phyloP scores from a whole-genome alignment of 2,797 vertebrate species.

The Epinephelus coioides region DNA sequence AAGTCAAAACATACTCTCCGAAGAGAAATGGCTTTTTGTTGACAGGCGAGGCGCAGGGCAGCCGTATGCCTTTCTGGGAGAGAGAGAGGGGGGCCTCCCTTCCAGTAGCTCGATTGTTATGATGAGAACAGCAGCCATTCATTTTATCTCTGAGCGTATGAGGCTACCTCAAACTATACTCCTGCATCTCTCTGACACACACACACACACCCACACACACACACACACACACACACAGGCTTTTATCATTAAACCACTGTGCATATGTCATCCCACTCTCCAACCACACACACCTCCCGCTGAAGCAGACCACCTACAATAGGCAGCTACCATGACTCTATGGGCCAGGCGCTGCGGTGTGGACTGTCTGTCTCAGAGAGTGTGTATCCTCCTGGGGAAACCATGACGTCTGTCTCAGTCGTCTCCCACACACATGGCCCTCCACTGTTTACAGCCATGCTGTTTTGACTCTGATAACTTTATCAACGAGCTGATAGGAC shows the following conservation, averaged over 20 bases:
- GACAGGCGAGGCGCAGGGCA: slow-evolving; percentile 56
- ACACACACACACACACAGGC: slow-evolving; percentile 40
- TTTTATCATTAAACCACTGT: slow-evolving; percentile 73
- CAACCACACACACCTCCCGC: slow-evolving; percentile 73
- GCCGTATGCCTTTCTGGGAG: slow-evolving; percentile 42
- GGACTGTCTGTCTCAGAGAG: slow-evolving; percentile 61
- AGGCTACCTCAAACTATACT: slow-evolving; percentile 60
- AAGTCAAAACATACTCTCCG: slow-evolving; percentile 44
- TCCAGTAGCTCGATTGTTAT: slow-evolving; percentile 72
- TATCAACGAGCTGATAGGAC: slow-evolving; percentile 70
- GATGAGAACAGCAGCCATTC: slow-evolving; percentile 75
- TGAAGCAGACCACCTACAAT: slow-evolving; percentile 79
- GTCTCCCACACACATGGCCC: slow-evolving; percentile 56
- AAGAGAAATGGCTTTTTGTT: slow-evolving; percentile 70
- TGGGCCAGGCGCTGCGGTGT: slow-evolving; percentile 57
- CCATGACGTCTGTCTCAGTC: slow-evolving; percentile 70
- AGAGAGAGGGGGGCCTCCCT: slow-evolving; percentile 33
- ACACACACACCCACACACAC: slow-evolving; percentile 19
- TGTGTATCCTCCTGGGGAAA: slow-evolving; percentile 62
- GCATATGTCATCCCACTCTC: slow-evolving; percentile 73
- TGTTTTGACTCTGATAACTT: slow-evolving; percentile 77
- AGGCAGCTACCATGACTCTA: slow-evolving; percentile 53
- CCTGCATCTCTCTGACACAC: slow-evolving; percentile 41
- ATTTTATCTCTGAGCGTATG: slow-evolving; percentile 70
- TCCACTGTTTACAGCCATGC: slow-evolving; percentile 56